Evolutionary conservation across 2,113 vertebrate genomes (phyloP).

Genomic region (Collichthys lucidus): DNA sequence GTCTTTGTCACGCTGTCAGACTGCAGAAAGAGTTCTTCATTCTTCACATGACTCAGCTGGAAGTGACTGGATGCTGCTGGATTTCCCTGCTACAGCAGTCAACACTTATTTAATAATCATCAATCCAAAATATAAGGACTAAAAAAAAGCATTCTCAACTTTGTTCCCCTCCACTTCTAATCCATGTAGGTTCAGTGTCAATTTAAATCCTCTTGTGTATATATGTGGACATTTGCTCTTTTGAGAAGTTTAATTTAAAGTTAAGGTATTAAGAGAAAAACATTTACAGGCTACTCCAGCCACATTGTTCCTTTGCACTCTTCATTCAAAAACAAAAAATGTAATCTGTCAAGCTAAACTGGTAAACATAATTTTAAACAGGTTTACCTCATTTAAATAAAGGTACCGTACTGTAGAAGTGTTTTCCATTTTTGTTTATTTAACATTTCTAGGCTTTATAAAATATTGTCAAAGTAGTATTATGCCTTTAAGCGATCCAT

Average conservation of each 20-base stretch:
- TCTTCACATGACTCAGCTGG: slow-evolving; percentile 42
- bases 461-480: no score
- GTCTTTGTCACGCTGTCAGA: background rate
- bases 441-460: no score
- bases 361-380: background rate
- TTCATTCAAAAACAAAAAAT: background rate
- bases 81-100: background rate
- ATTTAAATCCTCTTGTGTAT: background rate
- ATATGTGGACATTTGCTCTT: background rate
- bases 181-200: background rate
- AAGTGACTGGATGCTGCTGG: slow-evolving; percentile 15
- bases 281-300: background rate
- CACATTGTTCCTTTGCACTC: background rate
- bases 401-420: no score
- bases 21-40: slow-evolving; percentile 42
- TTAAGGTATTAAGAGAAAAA: background rate
- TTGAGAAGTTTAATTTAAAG: background rate
- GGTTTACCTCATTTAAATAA: background rate
- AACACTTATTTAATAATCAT: background rate
- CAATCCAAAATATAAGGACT: background rate
- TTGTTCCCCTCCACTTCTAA: background rate
- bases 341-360: background rate
- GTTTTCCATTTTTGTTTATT: no score
- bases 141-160: background rate
- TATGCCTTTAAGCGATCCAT: no score